These are phyloP conservation scores for Stegostoma tigrinum DNA, from an alignment of 2,113 vertebrate species.

Conservation along the genomic window DNA sequence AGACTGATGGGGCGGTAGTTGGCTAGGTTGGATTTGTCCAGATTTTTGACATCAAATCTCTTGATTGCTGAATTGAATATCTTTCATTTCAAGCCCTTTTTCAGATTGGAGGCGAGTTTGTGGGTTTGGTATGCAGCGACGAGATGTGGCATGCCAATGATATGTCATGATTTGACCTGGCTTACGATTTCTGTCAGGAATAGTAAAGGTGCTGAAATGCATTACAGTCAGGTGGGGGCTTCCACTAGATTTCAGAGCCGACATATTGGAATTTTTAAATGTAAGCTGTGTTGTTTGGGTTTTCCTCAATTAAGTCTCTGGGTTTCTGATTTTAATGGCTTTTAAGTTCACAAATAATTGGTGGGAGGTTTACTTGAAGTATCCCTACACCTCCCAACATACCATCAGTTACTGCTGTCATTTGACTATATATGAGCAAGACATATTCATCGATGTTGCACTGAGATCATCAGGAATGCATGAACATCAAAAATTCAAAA, in stretches of 20 bases:
- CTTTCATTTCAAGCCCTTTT: too few relatives aligned
- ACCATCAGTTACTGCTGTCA: neutral
- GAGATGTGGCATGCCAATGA: too few relatives aligned
- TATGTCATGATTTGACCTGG: neutral
- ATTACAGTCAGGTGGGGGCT: neutral
- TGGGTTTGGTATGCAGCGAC: too few relatives aligned
- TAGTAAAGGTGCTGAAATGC: neutral
- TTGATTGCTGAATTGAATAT: too few relatives aligned
- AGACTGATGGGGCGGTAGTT: too few relatives aligned
- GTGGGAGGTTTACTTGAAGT: neutral
- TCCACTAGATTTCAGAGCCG: neutral
- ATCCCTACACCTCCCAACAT: neutral
- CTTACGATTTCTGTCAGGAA: neutral
- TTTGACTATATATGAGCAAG: neutral
- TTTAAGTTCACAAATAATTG: neutral
- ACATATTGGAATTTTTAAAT: neutral
- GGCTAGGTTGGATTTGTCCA: too few relatives aligned
- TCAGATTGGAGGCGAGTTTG: neutral
- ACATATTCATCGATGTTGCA: neutral
- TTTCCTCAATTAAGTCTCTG: neutral
- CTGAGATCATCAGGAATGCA: neutral
- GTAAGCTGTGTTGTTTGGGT: neutral
- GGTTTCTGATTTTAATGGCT: neutral
- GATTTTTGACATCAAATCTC: too few relatives aligned
- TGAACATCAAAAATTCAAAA: neutral